These are phyloP conservation scores for Macquaria australasica DNA, from an alignment of 2,113 vertebrate genomes.

Conservation along the genomic window DNA sequence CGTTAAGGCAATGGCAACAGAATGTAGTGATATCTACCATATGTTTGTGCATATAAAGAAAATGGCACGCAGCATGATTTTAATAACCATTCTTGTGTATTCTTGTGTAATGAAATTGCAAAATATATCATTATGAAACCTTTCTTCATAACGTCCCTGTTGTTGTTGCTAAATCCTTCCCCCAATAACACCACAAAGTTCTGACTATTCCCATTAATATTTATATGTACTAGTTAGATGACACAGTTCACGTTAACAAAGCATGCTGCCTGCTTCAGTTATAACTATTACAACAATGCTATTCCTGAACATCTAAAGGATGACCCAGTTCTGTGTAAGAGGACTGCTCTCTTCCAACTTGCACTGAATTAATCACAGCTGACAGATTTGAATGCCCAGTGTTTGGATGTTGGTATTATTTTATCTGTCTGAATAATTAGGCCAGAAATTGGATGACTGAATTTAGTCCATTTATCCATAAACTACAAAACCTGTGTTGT, in stretches of 20 bases:
- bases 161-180: slow-evolving; percentile 9
- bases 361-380: slow-evolving; percentile 69
- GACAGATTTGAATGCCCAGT: slow-evolving; percentile 61
- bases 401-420: slow-evolving; percentile 53
- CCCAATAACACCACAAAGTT: slow-evolving; percentile 34
- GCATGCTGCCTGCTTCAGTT: slow-evolving; percentile 69
- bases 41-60: not conserved
- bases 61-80: not conserved
- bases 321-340: slow-evolving; percentile 73
- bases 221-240: slow-evolving; percentile 73
- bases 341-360: slow-evolving; percentile 62
- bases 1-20: not conserved
- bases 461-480: not conserved
- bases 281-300: slow-evolving; percentile 68
- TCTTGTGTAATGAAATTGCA: not conserved
- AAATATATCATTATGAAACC: not conserved
- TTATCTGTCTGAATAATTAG: slow-evolving; percentile 44
- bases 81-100: not conserved
- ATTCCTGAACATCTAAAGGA: slow-evolving; percentile 75
- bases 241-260: slow-evolving; percentile 72
- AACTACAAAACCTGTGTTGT: not conserved
- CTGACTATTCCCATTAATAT: slow-evolving; percentile 67
- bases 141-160: not conserved
- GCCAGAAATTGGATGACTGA: slow-evolving; percentile 14
- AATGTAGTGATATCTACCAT: not conserved